Evolutionary conservation across 2,888 invertebrate species (phyloP).

Genomic region (Diaphora mendica): DNA sequence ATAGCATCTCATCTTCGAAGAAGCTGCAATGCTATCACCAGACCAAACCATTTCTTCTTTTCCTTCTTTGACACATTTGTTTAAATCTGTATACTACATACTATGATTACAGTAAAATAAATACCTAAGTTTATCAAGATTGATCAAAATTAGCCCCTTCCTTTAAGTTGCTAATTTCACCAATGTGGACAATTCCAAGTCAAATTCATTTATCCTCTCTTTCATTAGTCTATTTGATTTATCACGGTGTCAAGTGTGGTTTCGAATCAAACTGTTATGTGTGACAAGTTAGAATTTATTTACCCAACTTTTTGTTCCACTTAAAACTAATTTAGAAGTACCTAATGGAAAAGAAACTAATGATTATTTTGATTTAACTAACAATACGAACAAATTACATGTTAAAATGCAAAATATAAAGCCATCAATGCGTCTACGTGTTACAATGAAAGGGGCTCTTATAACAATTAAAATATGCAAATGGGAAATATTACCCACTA

Average conservation of each 20-base stretch:
- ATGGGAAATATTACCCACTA: conserved; percentile 82
- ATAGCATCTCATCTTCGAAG: neutral
- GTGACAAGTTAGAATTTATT: neutral
- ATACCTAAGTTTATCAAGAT: neutral
- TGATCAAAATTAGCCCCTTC: no score
- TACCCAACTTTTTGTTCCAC: neutral
- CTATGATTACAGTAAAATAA: neutral
- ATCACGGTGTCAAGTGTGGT: neutral
- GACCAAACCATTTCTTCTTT: neutral
- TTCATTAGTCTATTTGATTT: no score
- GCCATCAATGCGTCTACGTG: neutral
- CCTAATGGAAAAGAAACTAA: neutral
- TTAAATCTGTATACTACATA: neutral
- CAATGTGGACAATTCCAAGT: no score
- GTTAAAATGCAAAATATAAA: neutral
- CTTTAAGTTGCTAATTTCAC: no score
- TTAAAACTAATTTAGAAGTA: neutral
- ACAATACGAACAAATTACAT: neutral
- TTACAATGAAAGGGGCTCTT: conserved; percentile 48
- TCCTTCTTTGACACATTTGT: neutral
- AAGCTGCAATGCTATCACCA: neutral
- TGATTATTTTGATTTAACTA: neutral
- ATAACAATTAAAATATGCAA: conserved; percentile 86
- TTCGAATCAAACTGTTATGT: neutral
- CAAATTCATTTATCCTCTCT: no score